phyloP scores from a whole-genome alignment of 2,797 vertebrate species.

The Remorina albescens region DNA sequence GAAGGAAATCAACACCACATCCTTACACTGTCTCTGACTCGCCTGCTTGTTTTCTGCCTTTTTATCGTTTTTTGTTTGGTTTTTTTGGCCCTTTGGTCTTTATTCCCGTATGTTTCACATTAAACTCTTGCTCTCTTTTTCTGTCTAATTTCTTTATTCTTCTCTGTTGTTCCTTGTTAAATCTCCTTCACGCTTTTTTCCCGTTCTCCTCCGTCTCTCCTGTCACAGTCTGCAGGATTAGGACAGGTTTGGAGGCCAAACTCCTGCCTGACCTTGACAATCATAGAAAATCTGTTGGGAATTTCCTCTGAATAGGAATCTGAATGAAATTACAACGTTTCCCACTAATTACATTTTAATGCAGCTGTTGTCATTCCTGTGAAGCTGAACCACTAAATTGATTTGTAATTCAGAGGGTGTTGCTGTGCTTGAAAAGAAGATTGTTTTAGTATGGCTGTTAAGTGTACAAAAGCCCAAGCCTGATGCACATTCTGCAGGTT shows the following conservation, averaged over 20 bases:
- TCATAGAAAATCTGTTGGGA: constrained; percentile 48
- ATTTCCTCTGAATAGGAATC: constrained; percentile 41
- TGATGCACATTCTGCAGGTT: constrained; percentile 12
- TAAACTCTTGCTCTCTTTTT: constrained; percentile 18
- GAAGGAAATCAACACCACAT: constrained; percentile 76
- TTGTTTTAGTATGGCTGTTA: constrained; percentile 42
- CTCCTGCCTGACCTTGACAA: constrained; percentile 55
- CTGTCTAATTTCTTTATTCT: background rate
- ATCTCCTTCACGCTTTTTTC: constrained; percentile 44
- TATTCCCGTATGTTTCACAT: constrained; percentile 34
- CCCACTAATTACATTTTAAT: constrained; percentile 63
- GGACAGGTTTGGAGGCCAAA: constrained; percentile 42
- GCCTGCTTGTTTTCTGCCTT: constrained; percentile 9
- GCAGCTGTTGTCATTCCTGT: constrained; percentile 45
- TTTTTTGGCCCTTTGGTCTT: constrained; percentile 19
- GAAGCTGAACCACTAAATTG: constrained; percentile 49
- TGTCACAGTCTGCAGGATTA: constrained; percentile 52
- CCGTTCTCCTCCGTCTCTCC: constrained; percentile 9
- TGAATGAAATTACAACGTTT: constrained; percentile 46
- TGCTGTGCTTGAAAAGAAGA: constrained; percentile 42
- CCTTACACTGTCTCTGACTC: constrained; percentile 60
- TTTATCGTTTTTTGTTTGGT: constrained; percentile 23
- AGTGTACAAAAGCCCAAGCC: constrained; percentile 17
- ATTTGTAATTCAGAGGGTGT: constrained; percentile 59
- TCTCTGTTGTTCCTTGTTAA: background rate